Base-by-base conservation (phyloP, 2,888 invertebrate species). In the Drosophila sordidapex region DNA sequence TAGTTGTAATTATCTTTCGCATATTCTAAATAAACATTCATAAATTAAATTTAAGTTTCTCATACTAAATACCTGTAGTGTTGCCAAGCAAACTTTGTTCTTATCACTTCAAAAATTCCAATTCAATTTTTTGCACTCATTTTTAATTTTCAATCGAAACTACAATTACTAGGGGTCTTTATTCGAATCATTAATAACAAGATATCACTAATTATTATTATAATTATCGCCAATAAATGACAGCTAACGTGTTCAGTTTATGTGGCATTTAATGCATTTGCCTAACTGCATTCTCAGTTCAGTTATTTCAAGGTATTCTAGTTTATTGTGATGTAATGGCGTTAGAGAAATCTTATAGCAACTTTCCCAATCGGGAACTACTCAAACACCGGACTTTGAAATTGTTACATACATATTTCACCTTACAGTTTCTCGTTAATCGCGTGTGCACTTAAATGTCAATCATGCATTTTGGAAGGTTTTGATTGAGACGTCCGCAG, bases 401-500 rank as follows among this genome's bases (percentile, higher is more conserved):
- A 31, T 57, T 18, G 15, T 31, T 29, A 15, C 40, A 56, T 21
- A n/a, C 27, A 54, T 27, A n/a, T 57, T 29, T 29, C 21, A 31
- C 2, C 15, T 15, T 36, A 29, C 15, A 27, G 27, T 29, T 36
- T 21, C 10, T 27, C 27, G 21, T 40, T 61, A 46, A 33, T 69
- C 52, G 46, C 31, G 38, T 66, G n/a, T 59, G 52, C 65, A 66
- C 74, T 65, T 43, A 68, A 65, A 38, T 71, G 80, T 76, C 79
- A 72, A 66, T 79, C 81, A 72, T 7, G 21, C 31, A 31, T 35
- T 36, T 65, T 15, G 58, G 6, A 68, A 62, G 25, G 31, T 31
- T 40, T 33, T 40, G n/a, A 15, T 25, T 31, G 53, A 10, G 33
- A 8, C 54, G 52, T 43, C 52, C 43, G 40, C 46, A 75, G 57